Conservation (phyloP, 2,888 invertebrate genomes). For the Cataglyphis cursor region DNA sequence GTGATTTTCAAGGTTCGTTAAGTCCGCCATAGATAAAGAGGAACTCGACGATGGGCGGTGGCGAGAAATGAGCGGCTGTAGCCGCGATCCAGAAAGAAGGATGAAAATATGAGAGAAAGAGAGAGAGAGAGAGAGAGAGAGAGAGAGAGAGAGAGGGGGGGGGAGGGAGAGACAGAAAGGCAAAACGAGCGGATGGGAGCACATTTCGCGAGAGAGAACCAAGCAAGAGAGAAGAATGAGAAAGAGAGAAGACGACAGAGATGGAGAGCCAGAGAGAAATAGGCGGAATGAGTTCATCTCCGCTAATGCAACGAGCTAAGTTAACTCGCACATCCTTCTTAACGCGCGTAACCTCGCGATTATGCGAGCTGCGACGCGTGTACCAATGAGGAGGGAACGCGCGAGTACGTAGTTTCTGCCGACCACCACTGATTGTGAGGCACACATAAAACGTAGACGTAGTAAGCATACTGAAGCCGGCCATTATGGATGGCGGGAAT, state of each 20-base stretch:
- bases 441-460: neutral
- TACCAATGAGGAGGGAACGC: constrained; percentile 50
- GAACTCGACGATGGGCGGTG: constrained; percentile 47
- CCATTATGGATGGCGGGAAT: neutral
- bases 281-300: constrained; percentile 85
- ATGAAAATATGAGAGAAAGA: constrained; percentile 11
- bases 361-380: constrained; percentile 67
- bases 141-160: constrained; percentile 20
- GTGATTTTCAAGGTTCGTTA: constrained; percentile 75
- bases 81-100: constrained; percentile 52
- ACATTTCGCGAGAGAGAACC: constrained; percentile 42
- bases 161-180: neutral
- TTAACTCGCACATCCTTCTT: constrained; percentile 86
- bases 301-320: constrained; percentile 84
- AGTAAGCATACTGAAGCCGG: constrained; percentile 13
- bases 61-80: constrained; percentile 55
- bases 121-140: constrained; percentile 25
- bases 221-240: constrained; percentile 27
- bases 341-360: constrained; percentile 81
- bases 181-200: constrained; percentile 49
- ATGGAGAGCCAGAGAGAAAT: constrained; percentile 69
- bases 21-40: constrained; percentile 61
- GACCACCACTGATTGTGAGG: neutral
- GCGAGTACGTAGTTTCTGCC: constrained; percentile 22
- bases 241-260: constrained; percentile 43